phyloP scores from a whole-genome alignment of 2,113 vertebrate species.

The Gobius niger region DNA sequence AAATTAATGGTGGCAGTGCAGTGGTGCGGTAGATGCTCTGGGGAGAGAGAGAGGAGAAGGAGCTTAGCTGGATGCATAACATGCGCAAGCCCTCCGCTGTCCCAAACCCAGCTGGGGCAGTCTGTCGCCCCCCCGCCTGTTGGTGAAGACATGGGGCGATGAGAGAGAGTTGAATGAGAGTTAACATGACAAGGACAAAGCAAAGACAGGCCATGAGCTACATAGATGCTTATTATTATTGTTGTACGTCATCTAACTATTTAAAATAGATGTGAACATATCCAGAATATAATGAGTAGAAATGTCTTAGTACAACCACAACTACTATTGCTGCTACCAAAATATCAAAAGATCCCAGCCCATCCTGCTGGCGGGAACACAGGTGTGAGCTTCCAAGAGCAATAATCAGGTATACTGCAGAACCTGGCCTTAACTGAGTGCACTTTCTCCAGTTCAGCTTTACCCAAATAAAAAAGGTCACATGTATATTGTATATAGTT shows the following conservation, averaged over 20 bases:
- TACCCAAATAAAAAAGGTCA: no score
- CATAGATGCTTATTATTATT: not conserved
- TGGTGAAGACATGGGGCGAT: not conserved
- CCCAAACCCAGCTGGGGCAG: slow-evolving; percentile 49
- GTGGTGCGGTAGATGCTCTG: slow-evolving; percentile 57
- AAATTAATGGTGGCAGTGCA: slow-evolving; percentile 70
- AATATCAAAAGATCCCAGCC: no score
- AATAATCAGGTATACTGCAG: no score
- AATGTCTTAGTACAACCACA: no score
- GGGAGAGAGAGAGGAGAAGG: slow-evolving; percentile 17
- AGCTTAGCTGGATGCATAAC: slow-evolving; percentile 20
- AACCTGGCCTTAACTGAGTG: no score
- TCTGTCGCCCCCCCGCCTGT: slow-evolving; percentile 3
- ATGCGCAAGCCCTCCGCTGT: slow-evolving; percentile 13
- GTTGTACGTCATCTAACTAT: not conserved
- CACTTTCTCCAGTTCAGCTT: no score
- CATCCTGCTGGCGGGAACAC: no score
- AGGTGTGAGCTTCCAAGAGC: no score
- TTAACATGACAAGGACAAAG: slow-evolving; percentile 52
- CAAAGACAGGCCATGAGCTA: slow-evolving; percentile 46
- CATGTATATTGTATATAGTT: no score
- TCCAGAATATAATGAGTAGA: no score
- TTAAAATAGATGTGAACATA: no score
- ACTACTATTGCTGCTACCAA: no score
- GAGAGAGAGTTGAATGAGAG: slow-evolving; percentile 6